Evolutionary conservation across 2,113 vertebrate species (phyloP).

Genomic region (Nannobrachium achirus): DNA sequence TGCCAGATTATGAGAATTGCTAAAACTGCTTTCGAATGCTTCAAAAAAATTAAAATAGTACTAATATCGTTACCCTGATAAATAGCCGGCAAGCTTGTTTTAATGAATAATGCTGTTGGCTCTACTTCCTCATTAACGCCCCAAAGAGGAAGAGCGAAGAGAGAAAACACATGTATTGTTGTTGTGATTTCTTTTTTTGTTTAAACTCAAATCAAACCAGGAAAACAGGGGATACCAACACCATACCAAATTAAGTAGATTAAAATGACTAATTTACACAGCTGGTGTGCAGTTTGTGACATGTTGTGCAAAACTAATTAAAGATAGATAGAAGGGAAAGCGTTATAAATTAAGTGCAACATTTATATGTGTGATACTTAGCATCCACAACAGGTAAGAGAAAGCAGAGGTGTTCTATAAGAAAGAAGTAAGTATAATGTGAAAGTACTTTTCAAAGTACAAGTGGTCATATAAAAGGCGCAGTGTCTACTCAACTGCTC

Average conservation of each 20-base stretch:
- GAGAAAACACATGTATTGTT: slow-evolving; percentile 59
- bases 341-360: slow-evolving; percentile 42
- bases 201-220: slow-evolving; percentile 64
- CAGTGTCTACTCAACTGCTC: too few species aligned
- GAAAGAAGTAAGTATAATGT: too few species aligned
- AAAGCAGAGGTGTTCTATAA: too few species aligned
- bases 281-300: slow-evolving; percentile 63
- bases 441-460: too few species aligned
- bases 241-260: slow-evolving; percentile 66
- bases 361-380: slow-evolving; percentile 14
- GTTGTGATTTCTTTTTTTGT: slow-evolving; percentile 22
- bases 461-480: too few species aligned
- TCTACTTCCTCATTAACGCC: slow-evolving; percentile 73
- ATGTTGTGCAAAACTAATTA: slow-evolving; percentile 67
- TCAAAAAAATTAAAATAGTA: slow-evolving; percentile 56
- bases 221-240: slow-evolving; percentile 62
- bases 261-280: slow-evolving; percentile 59
- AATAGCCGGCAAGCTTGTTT: slow-evolving; percentile 69
- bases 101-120: slow-evolving; percentile 77
- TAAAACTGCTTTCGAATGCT: slow-evolving; percentile 66
- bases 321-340: slow-evolving; percentile 40
- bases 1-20: slow-evolving; percentile 72
- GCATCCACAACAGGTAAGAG: too few species aligned
- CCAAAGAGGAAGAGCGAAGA: slow-evolving; percentile 55
- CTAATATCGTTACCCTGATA: slow-evolving; percentile 70